These are phyloP conservation scores for Caloenas nicobarica DNA, from an alignment of 2,113 vertebrate genomes.

Conservation along the genomic window DNA sequence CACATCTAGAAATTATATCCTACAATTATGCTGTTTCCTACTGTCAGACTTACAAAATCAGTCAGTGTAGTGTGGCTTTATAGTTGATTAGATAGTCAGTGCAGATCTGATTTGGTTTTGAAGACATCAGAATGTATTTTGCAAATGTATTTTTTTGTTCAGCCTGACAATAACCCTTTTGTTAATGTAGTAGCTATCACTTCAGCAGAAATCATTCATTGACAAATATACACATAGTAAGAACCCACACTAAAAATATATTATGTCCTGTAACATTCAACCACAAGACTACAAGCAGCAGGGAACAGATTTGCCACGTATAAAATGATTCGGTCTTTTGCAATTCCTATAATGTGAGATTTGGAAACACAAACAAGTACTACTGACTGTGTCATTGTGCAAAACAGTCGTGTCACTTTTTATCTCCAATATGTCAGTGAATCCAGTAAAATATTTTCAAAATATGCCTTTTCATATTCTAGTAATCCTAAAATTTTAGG, in stretches of 20 bases:
- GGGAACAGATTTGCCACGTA: neutral
- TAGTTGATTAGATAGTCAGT: neutral
- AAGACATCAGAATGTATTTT: neutral
- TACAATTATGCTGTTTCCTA: neutral
- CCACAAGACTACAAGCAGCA: neutral
- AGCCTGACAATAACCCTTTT: neutral
- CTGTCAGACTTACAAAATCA: neutral
- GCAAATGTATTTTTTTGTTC: neutral
- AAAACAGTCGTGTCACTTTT: neutral
- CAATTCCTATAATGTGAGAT: neutral
- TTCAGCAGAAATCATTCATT: neutral
- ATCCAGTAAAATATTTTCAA: neutral
- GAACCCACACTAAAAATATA: neutral
- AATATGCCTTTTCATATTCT: neutral
- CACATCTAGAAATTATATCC: neutral
- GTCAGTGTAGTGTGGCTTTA: neutral
- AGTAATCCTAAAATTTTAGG: neutral
- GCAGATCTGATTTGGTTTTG: neutral
- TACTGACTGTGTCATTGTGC: neutral
- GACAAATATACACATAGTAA: accelerated
- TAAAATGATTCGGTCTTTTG: neutral
- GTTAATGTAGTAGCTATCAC: neutral
- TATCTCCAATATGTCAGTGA: neutral
- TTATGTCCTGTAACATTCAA: neutral
- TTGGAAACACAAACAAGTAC: neutral